Evolutionary conservation across 2,888 invertebrate genomes (phyloP), one percentile per base, ranked within the genome.

Genomic region (Carterocephalus palaemon): DNA sequence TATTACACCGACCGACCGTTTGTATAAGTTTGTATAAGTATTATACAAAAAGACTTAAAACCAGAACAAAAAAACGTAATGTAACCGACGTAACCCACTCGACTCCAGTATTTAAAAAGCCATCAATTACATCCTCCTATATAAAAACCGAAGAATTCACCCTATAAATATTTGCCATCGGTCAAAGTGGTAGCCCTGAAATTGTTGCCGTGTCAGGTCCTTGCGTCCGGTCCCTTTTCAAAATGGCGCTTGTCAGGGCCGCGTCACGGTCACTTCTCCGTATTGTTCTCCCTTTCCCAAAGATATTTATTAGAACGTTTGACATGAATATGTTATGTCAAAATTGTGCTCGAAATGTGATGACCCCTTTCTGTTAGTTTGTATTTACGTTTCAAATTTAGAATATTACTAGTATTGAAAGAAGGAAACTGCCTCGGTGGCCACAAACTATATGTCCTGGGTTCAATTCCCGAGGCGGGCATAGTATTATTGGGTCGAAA

Each of bases 141-240:
- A 32, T 32, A 32, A 42, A 65, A 64, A 34, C 22, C 34, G 63
- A 67, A 76, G 70, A 70, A 41, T 33, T 41, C 58, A 48, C 54
- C 62, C 64, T 62, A 67, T 71, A 77, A 75, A 77, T 74, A 72
- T 71, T 75, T 64, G 64, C 42, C 22, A 20, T 17, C 34, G 34
- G 23, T 19, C 41, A 16, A 62, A 55, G 61, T 67, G 75, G 62
- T 65, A 82, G 57, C 83, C 83, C 83, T 77, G 75, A 41, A 33
- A 41, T 41, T 41, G 41, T 41, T 41, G 26, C 32, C 23, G 15
- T 41, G 41, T 41, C 41, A 41, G 33, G 41, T 41, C 32, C 19
- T 72, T 74, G 71, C 75, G 82, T 80, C 83, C 80, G 66, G 75
- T 77, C 81, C 82, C 82, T 80, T 76, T 75, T 82, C 83, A 82